A percentile compares a stretch with the other conserved stretches of the same genome.
Evolutionary conservation across 2,113 vertebrate genomes (phyloP).

Genomic region (Chaenocephalus aceratus): DNA sequence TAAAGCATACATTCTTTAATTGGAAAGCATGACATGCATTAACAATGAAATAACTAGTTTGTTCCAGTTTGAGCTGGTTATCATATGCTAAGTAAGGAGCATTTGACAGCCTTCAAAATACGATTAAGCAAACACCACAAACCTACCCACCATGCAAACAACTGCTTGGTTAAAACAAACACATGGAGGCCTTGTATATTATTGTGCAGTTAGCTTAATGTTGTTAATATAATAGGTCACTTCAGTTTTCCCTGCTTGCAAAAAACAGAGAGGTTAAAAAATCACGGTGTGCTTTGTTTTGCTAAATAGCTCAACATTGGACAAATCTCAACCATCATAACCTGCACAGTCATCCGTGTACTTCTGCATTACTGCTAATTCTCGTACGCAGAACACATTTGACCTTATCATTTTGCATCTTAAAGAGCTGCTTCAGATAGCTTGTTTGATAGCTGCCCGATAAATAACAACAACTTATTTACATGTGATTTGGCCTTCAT

Average conservation of each 20-base stretch:
- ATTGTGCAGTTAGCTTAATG: neutral
- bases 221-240: neutral
- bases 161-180: neutral
- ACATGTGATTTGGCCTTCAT: neutral
- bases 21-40: neutral
- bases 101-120: neutral
- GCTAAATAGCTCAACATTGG: slow-evolving; percentile 38
- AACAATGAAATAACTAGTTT: neutral
- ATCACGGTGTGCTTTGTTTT: slow-evolving; percentile 2
- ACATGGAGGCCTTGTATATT: neutral
- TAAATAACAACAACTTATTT: neutral
- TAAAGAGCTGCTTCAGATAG: neutral
- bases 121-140: neutral
- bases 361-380: neutral
- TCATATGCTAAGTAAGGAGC: neutral
- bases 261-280: neutral
- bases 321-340: neutral
- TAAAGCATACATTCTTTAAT: neutral
- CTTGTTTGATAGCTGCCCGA: neutral
- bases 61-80: neutral
- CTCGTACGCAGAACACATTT: neutral
- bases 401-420: neutral
- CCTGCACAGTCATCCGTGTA: neutral
- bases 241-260: neutral
- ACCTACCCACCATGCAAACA: neutral